Percentiles rank a stretch among this genome's conserved stretches.
phyloP scores from a whole-genome alignment of 2,797 vertebrate species.

The Parotocinclus haroldoi region DNA sequence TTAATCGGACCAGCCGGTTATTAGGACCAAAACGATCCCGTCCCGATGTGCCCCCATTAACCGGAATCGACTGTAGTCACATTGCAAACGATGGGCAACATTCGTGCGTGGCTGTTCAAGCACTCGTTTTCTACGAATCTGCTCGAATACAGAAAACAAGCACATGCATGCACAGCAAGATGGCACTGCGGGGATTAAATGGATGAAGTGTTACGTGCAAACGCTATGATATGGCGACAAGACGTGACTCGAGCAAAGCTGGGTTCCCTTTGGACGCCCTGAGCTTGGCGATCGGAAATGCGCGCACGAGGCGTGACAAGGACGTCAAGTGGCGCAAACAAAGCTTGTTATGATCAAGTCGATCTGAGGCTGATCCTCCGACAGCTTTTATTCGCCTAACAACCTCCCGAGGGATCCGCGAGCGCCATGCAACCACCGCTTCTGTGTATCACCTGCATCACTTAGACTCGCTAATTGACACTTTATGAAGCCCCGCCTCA shows the following conservation, averaged over 20 bases:
- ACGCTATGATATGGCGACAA: conserved; percentile 9
- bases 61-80: too few species aligned
- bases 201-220: conserved; percentile 27
- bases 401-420: conserved; percentile 14
- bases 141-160: too few species aligned
- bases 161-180: conserved; percentile 47
- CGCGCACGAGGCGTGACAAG: background rate
- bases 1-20: too few species aligned
- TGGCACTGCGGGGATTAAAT: conserved; percentile 36
- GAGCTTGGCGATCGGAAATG: background rate
- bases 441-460: conserved; percentile 16
- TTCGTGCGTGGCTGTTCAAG: too few species aligned
- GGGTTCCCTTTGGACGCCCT: conserved; percentile 15
- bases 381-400: conserved; percentile 30
- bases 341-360: conserved; percentile 26
- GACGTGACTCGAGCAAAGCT: conserved; percentile 4
- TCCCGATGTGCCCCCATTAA: too few species aligned
- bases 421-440: conserved; percentile 10
- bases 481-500: background rate
- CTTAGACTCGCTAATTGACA: conserved; percentile 30
- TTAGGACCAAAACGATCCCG: too few species aligned
- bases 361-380: conserved; percentile 22
- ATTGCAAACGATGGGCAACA: too few species aligned
- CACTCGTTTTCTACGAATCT: too few species aligned
- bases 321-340: conserved; percentile 14